These are phyloP conservation scores for Polylopha cassiicola DNA, from an alignment of 2,888 invertebrate species.

Conservation along the genomic window DNA sequence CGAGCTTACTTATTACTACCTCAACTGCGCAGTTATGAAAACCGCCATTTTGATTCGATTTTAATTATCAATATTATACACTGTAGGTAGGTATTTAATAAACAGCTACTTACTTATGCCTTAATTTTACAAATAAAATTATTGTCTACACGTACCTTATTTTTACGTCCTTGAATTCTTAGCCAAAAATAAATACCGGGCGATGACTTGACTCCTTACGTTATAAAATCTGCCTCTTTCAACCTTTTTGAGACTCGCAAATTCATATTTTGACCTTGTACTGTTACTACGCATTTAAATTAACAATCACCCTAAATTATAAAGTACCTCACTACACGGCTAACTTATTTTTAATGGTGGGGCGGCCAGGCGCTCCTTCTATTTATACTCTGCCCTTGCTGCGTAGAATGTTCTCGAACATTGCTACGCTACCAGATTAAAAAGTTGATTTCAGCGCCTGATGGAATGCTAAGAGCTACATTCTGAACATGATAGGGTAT, in stretches of 20 bases:
- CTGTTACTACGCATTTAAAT: too few species aligned
- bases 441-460: slow-evolving; percentile 2
- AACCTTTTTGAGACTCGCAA: too few species aligned
- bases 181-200: slow-evolving; percentile 18
- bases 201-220: slow-evolving; percentile 13
- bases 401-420: slow-evolving; percentile 16
- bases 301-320: slow-evolving; percentile 3
- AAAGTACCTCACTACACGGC: slow-evolving; percentile 6
- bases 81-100: too few species aligned
- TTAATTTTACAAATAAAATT: slow-evolving; percentile 2
- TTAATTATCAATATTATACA: too few species aligned
- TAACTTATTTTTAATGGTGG: slow-evolving; percentile 6
- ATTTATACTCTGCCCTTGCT: slow-evolving; percentile 14
- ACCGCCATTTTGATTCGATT: too few species aligned
- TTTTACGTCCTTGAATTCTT: slow-evolving; percentile 9
- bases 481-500: slow-evolving; percentile 4
- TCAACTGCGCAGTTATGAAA: background rate
- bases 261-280: too few species aligned
- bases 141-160: slow-evolving; percentile 14
- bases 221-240: slow-evolving; percentile 8
- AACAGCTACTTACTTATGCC: too few species aligned
- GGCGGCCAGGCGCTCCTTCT: slow-evolving; percentile 10
- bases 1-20: too few species aligned
- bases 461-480: background rate
- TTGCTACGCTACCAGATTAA: slow-evolving; percentile 6